Percentiles rank a stretch among this genome's conserved stretches.
These are phyloP conservation scores for Melinaea marsaeus DNA, from an alignment of 2,888 invertebrate genomes.

Conservation along the genomic window DNA sequence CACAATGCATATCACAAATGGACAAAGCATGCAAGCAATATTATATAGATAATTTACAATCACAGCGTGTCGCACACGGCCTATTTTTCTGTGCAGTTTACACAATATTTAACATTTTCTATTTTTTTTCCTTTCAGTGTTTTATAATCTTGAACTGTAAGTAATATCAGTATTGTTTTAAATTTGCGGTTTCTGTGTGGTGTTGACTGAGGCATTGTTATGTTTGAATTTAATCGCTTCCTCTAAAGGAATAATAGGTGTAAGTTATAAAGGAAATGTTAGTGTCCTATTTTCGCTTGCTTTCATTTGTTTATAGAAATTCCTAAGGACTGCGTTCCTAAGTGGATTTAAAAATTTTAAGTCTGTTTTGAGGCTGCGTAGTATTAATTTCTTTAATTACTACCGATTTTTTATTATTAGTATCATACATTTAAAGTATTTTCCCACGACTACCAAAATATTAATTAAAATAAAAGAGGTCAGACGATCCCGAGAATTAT, in stretches of 20 bases:
- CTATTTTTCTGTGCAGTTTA: neutral
- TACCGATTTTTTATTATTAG: too few relatives aligned
- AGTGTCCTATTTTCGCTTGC: too few relatives aligned
- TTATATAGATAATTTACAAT: neutral
- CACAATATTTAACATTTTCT: constrained; percentile 16
- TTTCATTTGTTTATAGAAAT: too few relatives aligned
- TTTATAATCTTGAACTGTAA: constrained; percentile 13
- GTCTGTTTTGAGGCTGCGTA: too few relatives aligned
- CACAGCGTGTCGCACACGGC: neutral
- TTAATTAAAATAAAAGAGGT: neutral
- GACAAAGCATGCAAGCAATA: constrained; percentile 12
- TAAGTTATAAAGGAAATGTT: neutral
- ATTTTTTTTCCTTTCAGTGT: constrained; percentile 28
- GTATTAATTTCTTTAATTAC: too few relatives aligned
- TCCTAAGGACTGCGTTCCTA: too few relatives aligned
- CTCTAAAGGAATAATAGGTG: neutral
- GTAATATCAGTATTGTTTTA: constrained; percentile 3
- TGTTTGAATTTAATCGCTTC: constrained; percentile 1
- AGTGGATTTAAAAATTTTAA: too few relatives aligned
- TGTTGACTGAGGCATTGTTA: neutral
- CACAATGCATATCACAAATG: constrained; percentile 9
- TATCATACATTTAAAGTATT: neutral
- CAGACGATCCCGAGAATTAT: neutral
- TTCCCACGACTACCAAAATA: neutral
- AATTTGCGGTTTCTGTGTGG: neutral